These are phyloP conservation scores for Brachyalestes nurse DNA, from an alignment of 2,797 vertebrate species.

Conservation along the genomic window DNA sequence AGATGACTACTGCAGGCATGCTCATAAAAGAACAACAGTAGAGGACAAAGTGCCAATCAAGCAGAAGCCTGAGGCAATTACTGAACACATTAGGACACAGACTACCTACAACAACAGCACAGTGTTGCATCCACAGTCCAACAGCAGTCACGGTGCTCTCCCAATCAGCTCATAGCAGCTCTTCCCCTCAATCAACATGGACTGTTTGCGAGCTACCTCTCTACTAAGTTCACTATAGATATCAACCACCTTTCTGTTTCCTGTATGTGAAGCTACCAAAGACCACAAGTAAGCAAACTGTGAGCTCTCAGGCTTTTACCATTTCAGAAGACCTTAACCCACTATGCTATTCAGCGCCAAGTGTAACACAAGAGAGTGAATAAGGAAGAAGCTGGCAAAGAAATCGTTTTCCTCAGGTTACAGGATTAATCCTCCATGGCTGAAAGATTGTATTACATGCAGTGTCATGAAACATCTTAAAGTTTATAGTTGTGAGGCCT, in stretches of 20 bases:
- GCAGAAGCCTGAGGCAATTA: neutral
- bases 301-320: neutral
- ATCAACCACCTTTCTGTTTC: neutral
- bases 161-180: conserved; percentile 13
- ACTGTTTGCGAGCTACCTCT: conserved; percentile 9
- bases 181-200: neutral
- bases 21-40: neutral
- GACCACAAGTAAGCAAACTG: neutral
- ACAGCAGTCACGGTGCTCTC: conserved; percentile 19
- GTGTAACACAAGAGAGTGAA: neutral
- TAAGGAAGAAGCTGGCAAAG: neutral
- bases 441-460: neutral
- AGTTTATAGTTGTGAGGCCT: neutral
- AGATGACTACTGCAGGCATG: too few relatives aligned
- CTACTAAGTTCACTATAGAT: neutral
- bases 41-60: neutral
- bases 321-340: neutral
- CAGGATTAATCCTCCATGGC: neutral
- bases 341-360: neutral
- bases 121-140: neutral
- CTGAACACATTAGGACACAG: neutral
- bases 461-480: conserved; percentile 2
- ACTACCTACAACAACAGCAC: too few relatives aligned
- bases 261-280: neutral
- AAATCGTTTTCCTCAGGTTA: neutral